Evolutionary conservation across 1,140 invertebrate species (phyloP).

Genomic region (Sycophila sp.): DNA sequence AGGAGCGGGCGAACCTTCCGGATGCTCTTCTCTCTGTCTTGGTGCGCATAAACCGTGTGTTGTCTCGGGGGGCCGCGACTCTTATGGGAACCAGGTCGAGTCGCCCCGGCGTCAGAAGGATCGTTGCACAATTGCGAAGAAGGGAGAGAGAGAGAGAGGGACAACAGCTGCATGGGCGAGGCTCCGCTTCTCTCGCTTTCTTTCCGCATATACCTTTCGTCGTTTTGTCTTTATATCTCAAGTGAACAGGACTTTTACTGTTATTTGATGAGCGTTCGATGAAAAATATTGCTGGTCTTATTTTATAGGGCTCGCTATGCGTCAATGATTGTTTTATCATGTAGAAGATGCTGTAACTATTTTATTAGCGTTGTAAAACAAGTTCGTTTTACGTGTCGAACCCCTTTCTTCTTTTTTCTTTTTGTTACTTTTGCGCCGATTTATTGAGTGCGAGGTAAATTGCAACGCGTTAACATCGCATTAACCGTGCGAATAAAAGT

Average conservation of each 20-base stretch:
- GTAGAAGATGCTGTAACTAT: no score
- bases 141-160: not conserved
- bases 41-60: conserved; percentile 22
- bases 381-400: no score
- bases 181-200: conserved; percentile 34
- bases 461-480: no score
- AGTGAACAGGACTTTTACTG: no score
- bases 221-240: no score
- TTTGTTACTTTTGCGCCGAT: no score
- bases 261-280: not conserved
- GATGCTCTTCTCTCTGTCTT: conserved; percentile 25
- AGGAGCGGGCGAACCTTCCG: not conserved
- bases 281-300: not conserved
- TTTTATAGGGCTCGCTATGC: conserved; percentile 19
- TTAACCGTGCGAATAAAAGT: no score
- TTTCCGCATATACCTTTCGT: no score
- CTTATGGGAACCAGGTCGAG: conserved; percentile 58
- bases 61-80: conserved; percentile 15
- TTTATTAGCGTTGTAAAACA: no score
- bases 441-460: no score
- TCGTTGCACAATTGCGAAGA: conserved; percentile 18
- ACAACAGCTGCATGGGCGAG: no score
- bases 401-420: no score
- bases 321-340: not conserved
- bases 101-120: conserved; percentile 29